These are phyloP conservation scores for Charaxes varanes DNA, from an alignment of 1,140 invertebrate genomes.

Conservation along the genomic window DNA sequence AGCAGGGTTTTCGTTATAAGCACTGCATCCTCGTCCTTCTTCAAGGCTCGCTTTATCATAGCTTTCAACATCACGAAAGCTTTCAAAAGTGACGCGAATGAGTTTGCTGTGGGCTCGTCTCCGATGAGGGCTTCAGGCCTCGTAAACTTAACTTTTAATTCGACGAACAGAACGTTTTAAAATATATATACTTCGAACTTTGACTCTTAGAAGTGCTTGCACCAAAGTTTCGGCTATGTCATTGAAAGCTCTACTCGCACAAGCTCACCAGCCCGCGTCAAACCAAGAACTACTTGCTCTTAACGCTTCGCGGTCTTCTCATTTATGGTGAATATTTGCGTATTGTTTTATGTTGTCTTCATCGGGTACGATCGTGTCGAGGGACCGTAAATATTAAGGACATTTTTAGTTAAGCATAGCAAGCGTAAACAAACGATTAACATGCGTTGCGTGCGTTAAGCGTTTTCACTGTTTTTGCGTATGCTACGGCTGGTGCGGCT, in stretches of 20 bases:
- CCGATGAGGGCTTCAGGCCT: no score
- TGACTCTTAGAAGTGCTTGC: no score
- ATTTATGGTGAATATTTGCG: conserved; percentile 61
- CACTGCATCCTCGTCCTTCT: conserved; percentile 42
- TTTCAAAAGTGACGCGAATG: no score
- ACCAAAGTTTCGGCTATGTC: no score
- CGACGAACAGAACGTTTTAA: no score
- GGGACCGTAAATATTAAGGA: conserved; percentile 51
- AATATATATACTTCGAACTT: no score
- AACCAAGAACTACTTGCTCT: conserved; percentile 43
- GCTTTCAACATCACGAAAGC: conserved; percentile 53
- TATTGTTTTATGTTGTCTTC: conserved; percentile 56
- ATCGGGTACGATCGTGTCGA: conserved; percentile 60
- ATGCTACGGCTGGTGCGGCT: no score
- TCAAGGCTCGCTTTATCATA: conserved; percentile 55
- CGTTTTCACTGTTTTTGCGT: no score
- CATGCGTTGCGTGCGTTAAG: conserved; percentile 45
- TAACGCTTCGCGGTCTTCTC: conserved; percentile 35
- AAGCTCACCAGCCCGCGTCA: conserved; percentile 34
- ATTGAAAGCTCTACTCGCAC: no score
- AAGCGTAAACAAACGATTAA: conserved; percentile 65
- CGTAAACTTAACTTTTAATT: no score
- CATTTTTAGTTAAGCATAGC: conserved; percentile 43
- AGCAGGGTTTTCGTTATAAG: conserved; percentile 42
- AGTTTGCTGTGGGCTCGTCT: no score